Conservation (phyloP, 2,797 vertebrate genomes). For the Hyperoplus immaculatus region DNA sequence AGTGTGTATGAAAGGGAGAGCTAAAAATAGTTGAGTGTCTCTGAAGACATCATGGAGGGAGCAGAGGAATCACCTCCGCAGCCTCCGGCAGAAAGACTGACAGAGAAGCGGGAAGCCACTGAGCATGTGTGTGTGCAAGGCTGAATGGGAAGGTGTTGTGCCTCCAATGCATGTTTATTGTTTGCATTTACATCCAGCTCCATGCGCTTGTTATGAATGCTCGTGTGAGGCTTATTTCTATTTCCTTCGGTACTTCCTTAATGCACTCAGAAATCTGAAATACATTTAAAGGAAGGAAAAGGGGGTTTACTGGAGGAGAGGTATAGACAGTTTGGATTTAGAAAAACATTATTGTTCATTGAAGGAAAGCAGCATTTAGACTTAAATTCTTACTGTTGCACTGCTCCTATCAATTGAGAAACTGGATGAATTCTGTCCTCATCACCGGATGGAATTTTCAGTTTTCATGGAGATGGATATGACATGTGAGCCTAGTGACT, state of each 20-base stretch:
- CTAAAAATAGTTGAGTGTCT: constrained; percentile 74
- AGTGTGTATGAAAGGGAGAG: constrained; percentile 38
- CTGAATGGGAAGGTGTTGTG: constrained; percentile 38
- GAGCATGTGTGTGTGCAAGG: constrained; percentile 6
- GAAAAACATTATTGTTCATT: background rate
- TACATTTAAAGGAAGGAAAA: background rate
- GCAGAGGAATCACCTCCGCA: constrained; percentile 71
- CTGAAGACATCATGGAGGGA: constrained; percentile 57
- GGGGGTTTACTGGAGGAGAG: background rate
- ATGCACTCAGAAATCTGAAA: constrained; percentile 19
- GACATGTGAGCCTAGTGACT: background rate
- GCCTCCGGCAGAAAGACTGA: constrained; percentile 47
- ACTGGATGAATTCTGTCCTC: background rate
- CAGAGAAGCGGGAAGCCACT: constrained; percentile 8
- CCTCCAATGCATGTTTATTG: background rate
- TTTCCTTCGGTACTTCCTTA: constrained; percentile 13
- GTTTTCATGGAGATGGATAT: too few species aligned
- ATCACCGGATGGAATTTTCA: too few species aligned
- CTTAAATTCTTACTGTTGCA: background rate
- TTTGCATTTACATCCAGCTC: constrained; percentile 19
- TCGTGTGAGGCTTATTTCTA: constrained; percentile 1
- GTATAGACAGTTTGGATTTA: too few species aligned
- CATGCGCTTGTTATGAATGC: constrained; percentile 3
- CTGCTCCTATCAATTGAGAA: constrained; percentile 1
- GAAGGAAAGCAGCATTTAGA: background rate